Evolutionary conservation across 2,113 vertebrate species (phyloP), one percentile per base, ranked within the genome.

Genomic region (Raphicerus campestris): DNA sequence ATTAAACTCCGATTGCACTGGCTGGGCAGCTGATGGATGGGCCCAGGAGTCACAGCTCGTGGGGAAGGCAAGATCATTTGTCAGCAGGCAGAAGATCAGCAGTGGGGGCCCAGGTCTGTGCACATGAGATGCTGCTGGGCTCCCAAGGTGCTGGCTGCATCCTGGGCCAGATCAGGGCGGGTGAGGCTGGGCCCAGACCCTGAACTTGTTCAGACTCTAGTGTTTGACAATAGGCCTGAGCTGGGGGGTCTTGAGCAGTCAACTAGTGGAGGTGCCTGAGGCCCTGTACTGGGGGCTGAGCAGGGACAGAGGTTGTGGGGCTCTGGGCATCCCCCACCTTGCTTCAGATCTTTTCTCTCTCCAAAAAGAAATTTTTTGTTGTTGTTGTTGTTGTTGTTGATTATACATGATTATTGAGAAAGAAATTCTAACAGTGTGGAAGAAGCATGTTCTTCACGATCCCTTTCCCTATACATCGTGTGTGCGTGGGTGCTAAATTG

Each of bases 1-100:
- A 85, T 97, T 97, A 98, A 98, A 98, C 98, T 98, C 96, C 51
- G n/a, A 60, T 55, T 3, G 81, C 93, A 80, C 86, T 7, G 89
- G 97, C 85, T 0, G 17, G 89, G 70, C 4, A 1, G 0, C 84
- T 95, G 95, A 94, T 0, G 85, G 4, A 91, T 90, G 96, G 73
- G 42, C 77, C 49, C 6, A 5, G 73, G 87, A 1, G 0, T 60
- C 61, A 35, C 81, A 83, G 87, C 63, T 56, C 28, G 6, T 0
- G 58, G 78, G 35, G 2, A 86, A 95, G 24, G 73, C 17, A 47
- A 42, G 30, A 55, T 30, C 92, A 7, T 96, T 98, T 93, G 53
- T 89, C 42, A 85, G 0, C 1, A 47, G 82, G 86, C 2, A 0
- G 56, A 49, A 61, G 85, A n/a, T 86, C 55, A 55, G 73, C 11